Evolutionary conservation across 2,797 vertebrate genomes (phyloP).

Genomic region (Catharus ustulatus): DNA sequence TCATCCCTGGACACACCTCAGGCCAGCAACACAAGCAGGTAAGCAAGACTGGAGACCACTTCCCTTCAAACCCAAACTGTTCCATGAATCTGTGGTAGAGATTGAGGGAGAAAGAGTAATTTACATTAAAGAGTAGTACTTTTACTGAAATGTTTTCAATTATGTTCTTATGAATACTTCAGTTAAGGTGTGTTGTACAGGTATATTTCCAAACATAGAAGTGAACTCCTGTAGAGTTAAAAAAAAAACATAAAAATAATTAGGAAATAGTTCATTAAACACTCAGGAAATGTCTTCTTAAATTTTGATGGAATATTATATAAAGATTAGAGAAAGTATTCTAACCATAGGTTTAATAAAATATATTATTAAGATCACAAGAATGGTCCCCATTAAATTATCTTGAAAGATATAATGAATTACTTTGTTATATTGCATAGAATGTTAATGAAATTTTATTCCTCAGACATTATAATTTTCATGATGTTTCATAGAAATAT

Average conservation of each 20-base stretch:
- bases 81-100: not conserved
- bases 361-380: not conserved
- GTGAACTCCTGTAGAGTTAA: not conserved
- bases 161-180: not conserved
- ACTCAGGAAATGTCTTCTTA: not conserved
- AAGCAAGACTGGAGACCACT: not conserved
- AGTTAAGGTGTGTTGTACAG: not conserved
- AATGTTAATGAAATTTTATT: constrained; percentile 34
- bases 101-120: not conserved
- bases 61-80: not conserved
- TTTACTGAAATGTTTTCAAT: not conserved
- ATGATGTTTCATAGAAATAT: not conserved
- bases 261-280: not conserved
- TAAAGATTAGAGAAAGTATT: not conserved
- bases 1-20: not conserved
- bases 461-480: not conserved
- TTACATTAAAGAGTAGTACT: not conserved
- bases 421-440: not conserved
- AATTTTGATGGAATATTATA: not conserved
- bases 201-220: not conserved
- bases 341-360: not conserved
- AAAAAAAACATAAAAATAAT: not conserved
- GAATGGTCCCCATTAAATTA: not conserved
- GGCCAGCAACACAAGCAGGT: not conserved
- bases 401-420: not conserved